Percentiles rank a stretch among this genome's conserved stretches.
Evolutionary conservation across 2,797 vertebrate species (phyloP).

Genomic region (Chiroxiphia lanceolata): DNA sequence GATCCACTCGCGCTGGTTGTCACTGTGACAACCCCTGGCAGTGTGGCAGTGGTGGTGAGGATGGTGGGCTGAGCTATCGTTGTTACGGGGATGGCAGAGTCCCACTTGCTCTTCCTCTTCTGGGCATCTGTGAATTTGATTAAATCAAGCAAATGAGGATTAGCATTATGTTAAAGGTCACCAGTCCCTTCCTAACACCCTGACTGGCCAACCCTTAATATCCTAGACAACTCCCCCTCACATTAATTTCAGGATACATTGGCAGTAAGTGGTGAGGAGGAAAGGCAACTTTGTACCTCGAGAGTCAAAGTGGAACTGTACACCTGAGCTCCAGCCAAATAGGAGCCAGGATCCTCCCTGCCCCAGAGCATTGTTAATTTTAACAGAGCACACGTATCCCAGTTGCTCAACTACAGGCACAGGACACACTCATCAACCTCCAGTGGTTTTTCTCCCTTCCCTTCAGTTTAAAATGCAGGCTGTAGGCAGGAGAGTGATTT

Average conservation of each 20-base stretch:
- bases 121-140: conserved; percentile 85
- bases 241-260: not conserved
- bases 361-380: not conserved
- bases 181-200: not conserved
- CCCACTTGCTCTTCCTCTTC: conserved; percentile 99
- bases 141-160: not conserved
- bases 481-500: not conserved
- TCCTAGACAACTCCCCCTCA: not conserved
- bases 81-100: conserved; percentile 92
- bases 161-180: not conserved
- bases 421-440: not conserved
- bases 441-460: not conserved
- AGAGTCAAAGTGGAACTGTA: not conserved
- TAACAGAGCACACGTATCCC: not conserved
- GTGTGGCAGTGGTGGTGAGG: conserved; percentile 90
- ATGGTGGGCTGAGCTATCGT: conserved; percentile 92
- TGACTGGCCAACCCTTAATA: not conserved
- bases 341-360: not conserved
- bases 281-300: not conserved
- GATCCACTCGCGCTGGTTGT: conserved; percentile 97
- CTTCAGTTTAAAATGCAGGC: not conserved
- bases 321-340: not conserved
- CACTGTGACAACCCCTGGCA: conserved; percentile 93
- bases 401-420: not conserved
- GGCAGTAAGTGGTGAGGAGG: not conserved